Conservation (phyloP, 1,140 invertebrate genomes). For the Mactra quadrangularis region DNA sequence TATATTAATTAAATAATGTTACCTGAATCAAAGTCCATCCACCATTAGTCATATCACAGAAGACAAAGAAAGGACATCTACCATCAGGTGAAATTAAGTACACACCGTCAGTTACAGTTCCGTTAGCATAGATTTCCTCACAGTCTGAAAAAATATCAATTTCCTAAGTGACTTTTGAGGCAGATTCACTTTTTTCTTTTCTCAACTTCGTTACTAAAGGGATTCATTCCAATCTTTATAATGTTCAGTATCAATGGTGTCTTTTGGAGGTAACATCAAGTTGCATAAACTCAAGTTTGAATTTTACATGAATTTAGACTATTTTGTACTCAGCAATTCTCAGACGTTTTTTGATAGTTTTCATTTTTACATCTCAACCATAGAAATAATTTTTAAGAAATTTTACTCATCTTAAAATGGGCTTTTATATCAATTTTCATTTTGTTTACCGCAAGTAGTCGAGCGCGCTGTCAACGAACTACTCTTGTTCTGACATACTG, state of each 20-base stretch:
- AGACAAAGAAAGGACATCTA: conserved; percentile 18
- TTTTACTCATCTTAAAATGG: too few species aligned
- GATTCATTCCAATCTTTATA: not conserved
- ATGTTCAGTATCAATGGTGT: not conserved
- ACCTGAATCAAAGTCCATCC: conserved; percentile 53
- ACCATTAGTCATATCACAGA: conserved; percentile 42
- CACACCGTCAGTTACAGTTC: conserved; percentile 4
- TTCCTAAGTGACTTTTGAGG: too few species aligned
- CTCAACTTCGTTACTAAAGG: not conserved
- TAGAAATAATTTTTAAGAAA: too few species aligned
- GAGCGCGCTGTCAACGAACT: too few species aligned
- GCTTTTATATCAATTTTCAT: too few species aligned
- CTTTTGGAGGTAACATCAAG: not conserved
- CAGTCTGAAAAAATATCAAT: conserved; percentile 36
- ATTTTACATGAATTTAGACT: not conserved
- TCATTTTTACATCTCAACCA: too few species aligned
- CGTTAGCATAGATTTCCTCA: conserved; percentile 31
- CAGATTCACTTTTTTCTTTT: not conserved
- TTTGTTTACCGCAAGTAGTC: too few species aligned
- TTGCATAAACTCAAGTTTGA: not conserved
- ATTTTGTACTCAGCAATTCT: not conserved
- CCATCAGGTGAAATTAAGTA: conserved; percentile 41
- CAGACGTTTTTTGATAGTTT: too few species aligned
- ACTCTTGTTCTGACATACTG: too few species aligned
- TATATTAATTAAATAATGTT: too few species aligned